phyloP scores from a whole-genome alignment of 1,140 invertebrate genomes.

The Cherax quadricarinatus region DNA sequence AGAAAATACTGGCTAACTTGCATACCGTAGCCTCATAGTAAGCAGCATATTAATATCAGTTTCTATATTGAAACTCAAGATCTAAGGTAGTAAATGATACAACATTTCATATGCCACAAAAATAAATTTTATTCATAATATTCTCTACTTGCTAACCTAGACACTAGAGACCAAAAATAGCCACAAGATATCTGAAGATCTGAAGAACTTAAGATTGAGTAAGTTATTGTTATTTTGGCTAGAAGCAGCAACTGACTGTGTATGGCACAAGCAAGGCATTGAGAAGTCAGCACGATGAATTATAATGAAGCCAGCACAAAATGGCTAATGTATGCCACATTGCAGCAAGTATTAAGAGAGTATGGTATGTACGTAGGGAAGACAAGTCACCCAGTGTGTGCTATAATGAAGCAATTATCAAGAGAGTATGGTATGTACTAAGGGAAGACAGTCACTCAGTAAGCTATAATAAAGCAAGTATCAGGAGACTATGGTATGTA shows the following conservation, averaged over 20 bases:
- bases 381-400: neutral
- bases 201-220: constrained; percentile 62
- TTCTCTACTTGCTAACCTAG: constrained; percentile 61
- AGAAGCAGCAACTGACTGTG: constrained; percentile 45
- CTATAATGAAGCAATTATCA: neutral
- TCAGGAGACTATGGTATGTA: neutral
- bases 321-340: neutral
- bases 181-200: constrained; percentile 63
- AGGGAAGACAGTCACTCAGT: neutral
- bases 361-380: neutral
- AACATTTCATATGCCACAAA: constrained; percentile 53
- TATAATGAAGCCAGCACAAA: neutral
- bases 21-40: too few species aligned
- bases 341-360: neutral
- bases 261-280: constrained; percentile 54
- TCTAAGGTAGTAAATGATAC: constrained; percentile 21
- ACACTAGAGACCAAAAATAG: constrained; percentile 67
- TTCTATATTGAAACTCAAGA: neutral
- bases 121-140: constrained; percentile 69
- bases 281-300: neutral
- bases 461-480: too few species aligned
- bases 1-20: too few species aligned
- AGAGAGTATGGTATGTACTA: neutral
- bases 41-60: too few species aligned
- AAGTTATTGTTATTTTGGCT: constrained; percentile 29